Evolutionary conservation across 2,888 invertebrate species (phyloP).

Genomic region (Hirtodrosophila cameraria): DNA sequence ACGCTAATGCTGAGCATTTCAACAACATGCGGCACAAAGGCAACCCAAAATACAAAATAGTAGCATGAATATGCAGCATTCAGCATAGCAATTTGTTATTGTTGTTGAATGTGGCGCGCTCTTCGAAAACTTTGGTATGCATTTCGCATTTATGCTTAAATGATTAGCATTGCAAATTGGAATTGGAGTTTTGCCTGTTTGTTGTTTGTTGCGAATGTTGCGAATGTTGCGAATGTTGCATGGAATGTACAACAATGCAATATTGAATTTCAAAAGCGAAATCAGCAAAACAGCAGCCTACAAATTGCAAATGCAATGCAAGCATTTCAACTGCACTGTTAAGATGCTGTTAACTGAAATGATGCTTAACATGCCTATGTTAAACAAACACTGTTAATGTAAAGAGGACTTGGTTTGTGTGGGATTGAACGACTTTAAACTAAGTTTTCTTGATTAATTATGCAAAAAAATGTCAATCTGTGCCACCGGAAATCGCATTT

Average conservation of each 20-base stretch:
- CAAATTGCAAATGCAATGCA: background rate
- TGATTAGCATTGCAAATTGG: conserved; percentile 46
- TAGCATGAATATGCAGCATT: conserved; percentile 42
- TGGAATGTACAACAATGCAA: too few relatives aligned
- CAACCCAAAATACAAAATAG: background rate
- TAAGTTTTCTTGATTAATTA: too few relatives aligned
- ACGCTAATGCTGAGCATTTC: conserved; percentile 19
- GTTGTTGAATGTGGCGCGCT: background rate
- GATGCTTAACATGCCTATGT: background rate
- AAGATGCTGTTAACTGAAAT: background rate
- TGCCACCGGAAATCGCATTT: too few relatives aligned
- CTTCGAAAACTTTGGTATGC: background rate
- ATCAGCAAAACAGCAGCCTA: background rate
- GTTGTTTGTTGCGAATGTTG: background rate
- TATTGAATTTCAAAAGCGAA: conserved; percentile 21
- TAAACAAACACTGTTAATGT: too few relatives aligned
- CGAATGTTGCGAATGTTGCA: background rate
- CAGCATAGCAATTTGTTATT: conserved; percentile 2
- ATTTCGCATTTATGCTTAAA: conserved; percentile 13
- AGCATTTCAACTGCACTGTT: background rate
- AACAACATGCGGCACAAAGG: conserved; percentile 12
- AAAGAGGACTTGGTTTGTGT: too few relatives aligned
- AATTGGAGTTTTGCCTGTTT: conserved; percentile 4
- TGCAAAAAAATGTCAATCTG: too few relatives aligned
- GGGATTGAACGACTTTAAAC: too few relatives aligned